Evolutionary conservation across 1,140 invertebrate genomes (phyloP).

Genomic region (Drosophila watanabei): DNA sequence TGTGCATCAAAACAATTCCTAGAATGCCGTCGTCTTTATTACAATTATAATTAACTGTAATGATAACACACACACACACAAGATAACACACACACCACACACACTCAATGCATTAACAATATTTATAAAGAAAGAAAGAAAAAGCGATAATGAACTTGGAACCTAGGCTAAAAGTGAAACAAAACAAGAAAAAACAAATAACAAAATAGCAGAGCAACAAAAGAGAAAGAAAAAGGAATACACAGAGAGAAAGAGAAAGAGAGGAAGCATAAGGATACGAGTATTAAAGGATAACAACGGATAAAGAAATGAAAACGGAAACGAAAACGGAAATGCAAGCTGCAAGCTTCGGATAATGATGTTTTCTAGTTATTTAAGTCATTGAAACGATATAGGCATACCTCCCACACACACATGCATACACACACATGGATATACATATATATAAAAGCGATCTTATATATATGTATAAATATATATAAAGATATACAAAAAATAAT

Average conservation of each 20-base stretch:
- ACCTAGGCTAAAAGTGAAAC: conserved; percentile 40
- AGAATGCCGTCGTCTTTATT: conserved; percentile 82
- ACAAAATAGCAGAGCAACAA: background rate
- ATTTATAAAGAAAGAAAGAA: conserved; percentile 36
- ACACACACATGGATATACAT: conserved; percentile 25
- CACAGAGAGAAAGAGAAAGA: background rate
- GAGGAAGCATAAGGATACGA: background rate
- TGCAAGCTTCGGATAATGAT: conserved; percentile 39
- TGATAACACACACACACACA: conserved; percentile 45
- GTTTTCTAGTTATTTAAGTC: conserved; percentile 80
- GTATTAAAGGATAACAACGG: conserved; percentile 7
- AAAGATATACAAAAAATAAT: conserved; percentile 43
- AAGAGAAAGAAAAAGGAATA: background rate
- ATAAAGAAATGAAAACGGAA: background rate
- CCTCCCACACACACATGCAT: conserved; percentile 18
- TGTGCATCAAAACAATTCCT: conserved; percentile 75
- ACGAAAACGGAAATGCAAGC: background rate
- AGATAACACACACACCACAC: conserved; percentile 39
- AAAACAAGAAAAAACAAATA: too few relatives aligned
- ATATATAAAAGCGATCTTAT: conserved; percentile 19
- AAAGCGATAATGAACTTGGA: conserved; percentile 58
- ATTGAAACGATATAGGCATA: conserved; percentile 63
- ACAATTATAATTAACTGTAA: conserved; percentile 64
- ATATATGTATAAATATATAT: conserved; percentile 30
- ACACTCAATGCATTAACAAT: conserved; percentile 42